Percentiles rank a stretch among this genome's conserved stretches.
These are phyloP conservation scores for Drosophila kanekoi DNA, from an alignment of 2,888 invertebrate genomes.

Conservation along the genomic window DNA sequence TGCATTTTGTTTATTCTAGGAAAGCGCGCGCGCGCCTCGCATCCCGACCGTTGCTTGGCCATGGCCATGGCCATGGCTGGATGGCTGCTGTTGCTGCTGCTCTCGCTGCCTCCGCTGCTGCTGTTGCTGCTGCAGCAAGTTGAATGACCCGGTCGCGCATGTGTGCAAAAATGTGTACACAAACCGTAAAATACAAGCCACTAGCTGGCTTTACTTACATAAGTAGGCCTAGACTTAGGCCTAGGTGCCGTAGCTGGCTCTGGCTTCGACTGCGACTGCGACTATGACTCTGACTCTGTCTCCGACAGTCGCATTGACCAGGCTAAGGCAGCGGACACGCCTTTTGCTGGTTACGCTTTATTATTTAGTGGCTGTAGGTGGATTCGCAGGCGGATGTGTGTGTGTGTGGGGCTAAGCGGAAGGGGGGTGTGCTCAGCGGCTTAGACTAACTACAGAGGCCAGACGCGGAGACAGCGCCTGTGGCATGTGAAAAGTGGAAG, in stretches of 20 bases:
- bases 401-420: background rate
- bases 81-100: constrained; percentile 38
- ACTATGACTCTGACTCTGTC: constrained; percentile 28
- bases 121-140: constrained; percentile 60
- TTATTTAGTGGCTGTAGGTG: constrained; percentile 77
- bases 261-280: constrained; percentile 18
- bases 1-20: constrained; percentile 79
- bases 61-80: constrained; percentile 67
- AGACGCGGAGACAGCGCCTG: constrained; percentile 7
- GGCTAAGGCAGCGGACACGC: constrained; percentile 62
- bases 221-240: constrained; percentile 72
- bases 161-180: constrained; percentile 83
- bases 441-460: constrained; percentile 2
- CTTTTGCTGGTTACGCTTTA: constrained; percentile 80
- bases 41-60: constrained; percentile 31
- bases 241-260: constrained; percentile 49
- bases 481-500: constrained; percentile 72
- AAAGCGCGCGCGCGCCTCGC: constrained; percentile 67
- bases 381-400: constrained; percentile 38
- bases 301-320: constrained; percentile 34
- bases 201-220: constrained; percentile 75
- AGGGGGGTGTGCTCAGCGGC: constrained; percentile 9
- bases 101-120: constrained; percentile 23
- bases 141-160: constrained; percentile 83
- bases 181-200: constrained; percentile 82